phyloP scores from a whole-genome alignment of 1,140 invertebrate species.

The Microplitis mediator region DNA sequence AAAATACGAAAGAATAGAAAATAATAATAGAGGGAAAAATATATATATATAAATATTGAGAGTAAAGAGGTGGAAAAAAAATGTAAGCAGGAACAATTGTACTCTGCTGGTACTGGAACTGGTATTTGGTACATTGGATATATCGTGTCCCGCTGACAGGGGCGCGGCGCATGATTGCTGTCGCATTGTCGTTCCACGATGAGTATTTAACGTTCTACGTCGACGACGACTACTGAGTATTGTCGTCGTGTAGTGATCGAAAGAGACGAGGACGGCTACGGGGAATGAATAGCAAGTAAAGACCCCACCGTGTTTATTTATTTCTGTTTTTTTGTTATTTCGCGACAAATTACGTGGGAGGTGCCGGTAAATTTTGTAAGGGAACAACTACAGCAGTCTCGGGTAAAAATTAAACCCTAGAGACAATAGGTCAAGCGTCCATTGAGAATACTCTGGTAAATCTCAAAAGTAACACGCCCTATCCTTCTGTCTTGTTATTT shows the following conservation, averaged over 20 bases:
- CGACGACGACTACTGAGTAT: conserved; percentile 31
- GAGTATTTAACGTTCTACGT: conserved; percentile 36
- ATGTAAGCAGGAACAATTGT: conserved; percentile 21
- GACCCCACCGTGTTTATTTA: conserved; percentile 6
- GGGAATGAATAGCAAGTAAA: conserved; percentile 6
- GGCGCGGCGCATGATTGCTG: conserved; percentile 61
- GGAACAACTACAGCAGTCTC: conserved; percentile 30
- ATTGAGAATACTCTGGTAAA: conserved; percentile 43
- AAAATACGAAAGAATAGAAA: not conserved
- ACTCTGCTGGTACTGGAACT: conserved; percentile 1
- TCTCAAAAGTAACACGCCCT: conserved; percentile 58
- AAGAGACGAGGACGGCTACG: conserved; percentile 9
- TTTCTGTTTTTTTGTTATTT: not conserved
- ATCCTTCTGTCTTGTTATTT: conserved; percentile 20
- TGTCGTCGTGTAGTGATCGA: conserved; percentile 24
- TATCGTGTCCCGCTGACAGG: conserved; percentile 53
- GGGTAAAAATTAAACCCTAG: conserved; percentile 59
- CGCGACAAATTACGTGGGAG: conserved; percentile 43
- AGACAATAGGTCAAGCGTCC: conserved; percentile 63
- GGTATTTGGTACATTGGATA: not conserved
- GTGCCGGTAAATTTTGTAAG: conserved; percentile 27
- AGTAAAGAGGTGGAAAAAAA: conserved; percentile 36
- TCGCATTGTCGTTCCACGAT: conserved; percentile 53
- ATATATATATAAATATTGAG: conserved; percentile 25
- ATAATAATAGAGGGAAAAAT: not conserved